A percentile compares a stretch with the other conserved stretches of the same genome.
Conservation (phyloP, 2,113 vertebrate genomes). For the Cinclus cinclus region DNA sequence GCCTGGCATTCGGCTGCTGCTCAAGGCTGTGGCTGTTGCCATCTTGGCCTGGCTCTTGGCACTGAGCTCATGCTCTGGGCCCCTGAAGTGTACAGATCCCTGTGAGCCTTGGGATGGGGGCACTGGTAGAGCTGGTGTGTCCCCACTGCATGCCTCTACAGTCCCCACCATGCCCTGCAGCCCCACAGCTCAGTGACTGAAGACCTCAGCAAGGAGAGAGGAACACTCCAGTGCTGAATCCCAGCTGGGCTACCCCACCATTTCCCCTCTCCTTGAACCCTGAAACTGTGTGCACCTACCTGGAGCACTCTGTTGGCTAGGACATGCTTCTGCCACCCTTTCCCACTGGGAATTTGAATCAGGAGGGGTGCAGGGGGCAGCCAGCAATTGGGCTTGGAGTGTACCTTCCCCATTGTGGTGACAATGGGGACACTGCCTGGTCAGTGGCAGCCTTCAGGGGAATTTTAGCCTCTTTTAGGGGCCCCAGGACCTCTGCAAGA, state of each 20-base stretch:
- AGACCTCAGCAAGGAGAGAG: neutral
- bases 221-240: neutral
- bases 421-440: neutral
- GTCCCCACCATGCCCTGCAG: accelerated
- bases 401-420: neutral
- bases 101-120: accelerated
- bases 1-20: neutral
- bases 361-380: neutral
- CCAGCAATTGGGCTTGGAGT: accelerated
- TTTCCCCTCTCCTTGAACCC: neutral
- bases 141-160: accelerated
- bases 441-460: neutral
- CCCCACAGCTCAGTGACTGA: neutral
- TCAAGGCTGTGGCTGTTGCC: neutral
- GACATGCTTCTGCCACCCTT: neutral
- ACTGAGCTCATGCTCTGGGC: neutral
- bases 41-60: neutral
- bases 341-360: neutral
- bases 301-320: neutral
- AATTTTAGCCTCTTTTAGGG: neutral
- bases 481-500: neutral
- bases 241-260: neutral
- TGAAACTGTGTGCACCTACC: neutral
- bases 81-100: neutral
- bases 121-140: accelerated